Evolutionary conservation across 2,797 vertebrate genomes (phyloP).

Genomic region (Hipposideros larvatus): DNA sequence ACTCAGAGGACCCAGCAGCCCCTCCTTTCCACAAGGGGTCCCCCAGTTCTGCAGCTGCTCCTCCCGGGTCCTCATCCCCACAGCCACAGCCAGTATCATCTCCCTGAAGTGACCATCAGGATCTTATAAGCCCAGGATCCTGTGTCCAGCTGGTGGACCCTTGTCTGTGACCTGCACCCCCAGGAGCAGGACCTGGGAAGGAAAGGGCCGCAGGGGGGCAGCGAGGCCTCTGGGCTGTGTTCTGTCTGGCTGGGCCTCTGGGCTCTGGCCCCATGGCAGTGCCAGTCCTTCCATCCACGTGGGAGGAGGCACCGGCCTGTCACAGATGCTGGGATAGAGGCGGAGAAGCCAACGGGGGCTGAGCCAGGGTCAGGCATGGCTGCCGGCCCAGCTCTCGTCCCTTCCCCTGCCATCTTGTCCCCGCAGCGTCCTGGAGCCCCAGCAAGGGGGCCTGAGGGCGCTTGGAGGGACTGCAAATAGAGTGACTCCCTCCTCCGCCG

Average conservation of each 20-base stretch:
- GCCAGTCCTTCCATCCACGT: not conserved
- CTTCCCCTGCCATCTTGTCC: not conserved
- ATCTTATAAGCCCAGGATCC: not conserved
- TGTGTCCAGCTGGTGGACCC: not conserved
- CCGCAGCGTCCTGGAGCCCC: not conserved
- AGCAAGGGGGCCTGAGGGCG: not conserved
- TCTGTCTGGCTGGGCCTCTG: not conserved
- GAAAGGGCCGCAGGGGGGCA: not conserved
- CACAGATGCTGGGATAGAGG: no score
- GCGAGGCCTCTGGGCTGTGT: not conserved
- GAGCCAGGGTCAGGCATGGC: not conserved
- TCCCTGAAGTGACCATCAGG: no score
- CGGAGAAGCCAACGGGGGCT: not conserved
- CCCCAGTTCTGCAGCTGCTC: accelerated
- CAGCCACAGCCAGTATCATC: not conserved
- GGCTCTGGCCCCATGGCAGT: accelerated
- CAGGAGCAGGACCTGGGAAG: not conserved
- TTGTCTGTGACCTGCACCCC: not conserved
- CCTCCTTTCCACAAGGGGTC: accelerated
- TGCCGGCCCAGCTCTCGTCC: accelerated
- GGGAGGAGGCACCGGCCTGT: accelerated
- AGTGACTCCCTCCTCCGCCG: accelerated
- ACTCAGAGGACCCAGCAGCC: not conserved
- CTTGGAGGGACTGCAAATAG: not conserved
- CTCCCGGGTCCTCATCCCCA: accelerated